Base-by-base conservation (phyloP, 2,888 invertebrate genomes). In the Drosophila peninsularis region DNA sequence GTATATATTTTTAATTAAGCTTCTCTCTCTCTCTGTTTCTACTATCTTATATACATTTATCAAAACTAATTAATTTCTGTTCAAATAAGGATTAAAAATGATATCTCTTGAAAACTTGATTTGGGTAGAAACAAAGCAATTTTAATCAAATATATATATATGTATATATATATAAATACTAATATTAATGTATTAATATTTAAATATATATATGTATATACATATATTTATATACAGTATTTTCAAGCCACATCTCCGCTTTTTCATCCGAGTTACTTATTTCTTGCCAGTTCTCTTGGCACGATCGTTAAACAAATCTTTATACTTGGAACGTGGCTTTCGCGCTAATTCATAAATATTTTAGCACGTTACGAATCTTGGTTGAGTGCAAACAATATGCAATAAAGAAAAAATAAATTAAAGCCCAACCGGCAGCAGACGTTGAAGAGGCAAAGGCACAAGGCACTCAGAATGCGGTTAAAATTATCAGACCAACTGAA, bases 331-430 rank as follows among this genome's bases (percentile, higher is more conserved):
- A 58, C 72, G 56, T 32, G 63, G n/a, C 54, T 77, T 82, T 80
- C 71, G 41, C 52, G 58, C 47, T 75, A 75, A 75, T 82, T 79
- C 80, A 82, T 79, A 66, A 82, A 82, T 80, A 66, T 80, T 79
- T 82, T 81, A 81, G 63, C 82, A 78, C 78, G 52, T 71, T 67
- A 49, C 52, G 50, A 52, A 58, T 52, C 55, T 19, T 37, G 60
- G 27, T 19, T 32, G 41, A 45, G 21, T 52, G 27, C 55, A 64
- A 45, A 58, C 66, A 64, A 57, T 55, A 54, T 68, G 58, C 80
- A 61, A 47, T 57, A 69, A 62, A 62, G 65, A 47, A 45, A 27
- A 45, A 45, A 45, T 44, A 49, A 47, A 30, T 47, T 50, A 9
- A 50, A 34, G 19, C 10, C 34, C 14, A 50, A 37, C 6, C 21